A percentile compares a stretch with the other conserved stretches of the same genome.
phyloP scores from a whole-genome alignment of 1,140 invertebrate genomes.

The Archivesica marissinica region DNA sequence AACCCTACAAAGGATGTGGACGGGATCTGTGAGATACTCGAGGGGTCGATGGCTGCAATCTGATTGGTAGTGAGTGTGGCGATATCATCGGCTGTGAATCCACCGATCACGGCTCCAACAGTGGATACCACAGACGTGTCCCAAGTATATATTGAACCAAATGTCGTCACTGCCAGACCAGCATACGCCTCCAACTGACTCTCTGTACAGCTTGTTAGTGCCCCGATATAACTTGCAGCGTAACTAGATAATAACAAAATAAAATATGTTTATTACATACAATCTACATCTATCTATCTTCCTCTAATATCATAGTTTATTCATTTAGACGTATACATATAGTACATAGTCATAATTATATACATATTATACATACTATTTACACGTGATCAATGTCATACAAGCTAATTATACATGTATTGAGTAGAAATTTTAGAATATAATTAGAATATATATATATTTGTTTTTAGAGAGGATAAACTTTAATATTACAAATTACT shows the following conservation, averaged over 20 bases:
- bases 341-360: too few species aligned
- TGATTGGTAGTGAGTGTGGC: not conserved
- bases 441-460: too few species aligned
- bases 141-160: conserved; percentile 21
- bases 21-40: conserved; percentile 28
- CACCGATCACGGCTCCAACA: conserved; percentile 35
- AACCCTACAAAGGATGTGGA: conserved; percentile 38
- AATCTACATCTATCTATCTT: too few species aligned
- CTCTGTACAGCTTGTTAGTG: conserved; percentile 21
- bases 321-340: too few species aligned
- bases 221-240: conserved; percentile 30
- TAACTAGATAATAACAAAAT: not conserved
- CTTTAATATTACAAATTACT: too few species aligned
- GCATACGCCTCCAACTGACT: conserved; percentile 19
- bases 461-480: too few species aligned
- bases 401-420: too few species aligned
- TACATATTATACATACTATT: too few species aligned
- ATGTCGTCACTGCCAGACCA: conserved; percentile 1
- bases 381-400: too few species aligned
- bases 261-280: too few species aligned
- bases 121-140: conserved; percentile 25
- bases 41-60: not conserved
- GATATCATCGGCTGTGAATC: conserved; percentile 18
- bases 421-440: too few species aligned
- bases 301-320: too few species aligned